Percentiles rank a stretch among this genome's conserved stretches.
phyloP scores from a whole-genome alignment of 2,888 invertebrate genomes.

The Erannis defoliaria region DNA sequence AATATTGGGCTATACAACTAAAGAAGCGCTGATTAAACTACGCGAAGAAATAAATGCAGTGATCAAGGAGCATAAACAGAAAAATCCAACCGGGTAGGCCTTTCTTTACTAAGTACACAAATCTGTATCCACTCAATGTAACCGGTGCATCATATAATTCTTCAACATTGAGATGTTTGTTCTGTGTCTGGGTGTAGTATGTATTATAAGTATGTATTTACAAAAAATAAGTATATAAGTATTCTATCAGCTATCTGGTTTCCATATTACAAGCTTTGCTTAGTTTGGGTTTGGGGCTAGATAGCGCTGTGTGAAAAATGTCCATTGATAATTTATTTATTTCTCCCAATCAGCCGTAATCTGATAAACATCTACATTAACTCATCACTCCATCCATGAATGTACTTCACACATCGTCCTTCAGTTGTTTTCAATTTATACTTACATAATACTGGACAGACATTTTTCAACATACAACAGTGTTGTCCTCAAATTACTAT shows the following conservation, averaged over 20 bases:
- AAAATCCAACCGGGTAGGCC: conserved; percentile 75
- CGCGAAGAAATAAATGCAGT: conserved; percentile 90
- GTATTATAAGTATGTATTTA: too few species aligned
- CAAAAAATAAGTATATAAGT: too few species aligned
- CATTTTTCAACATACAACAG: too few species aligned
- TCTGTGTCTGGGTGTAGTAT: too few species aligned
- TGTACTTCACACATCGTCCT: too few species aligned
- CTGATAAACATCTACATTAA: not conserved
- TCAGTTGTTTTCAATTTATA: not conserved
- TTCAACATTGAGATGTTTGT: not conserved
- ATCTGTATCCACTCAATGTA: not conserved
- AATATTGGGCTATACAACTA: conserved; percentile 88
- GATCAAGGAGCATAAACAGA: conserved; percentile 88
- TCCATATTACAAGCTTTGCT: too few species aligned
- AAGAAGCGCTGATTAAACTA: conserved; percentile 89
- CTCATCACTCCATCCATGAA: not conserved
- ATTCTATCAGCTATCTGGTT: too few species aligned
- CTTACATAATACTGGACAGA: not conserved
- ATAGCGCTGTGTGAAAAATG: too few species aligned
- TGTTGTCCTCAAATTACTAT: too few species aligned
- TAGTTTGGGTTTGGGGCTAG: too few species aligned
- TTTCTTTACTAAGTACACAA: not conserved
- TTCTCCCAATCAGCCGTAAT: not conserved
- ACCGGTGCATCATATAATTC: not conserved
- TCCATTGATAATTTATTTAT: too few species aligned